A percentile compares a stretch with the other conserved stretches of the same genome.
Conservation (phyloP, 2,888 invertebrate species). For the Calameuta filiformis region DNA sequence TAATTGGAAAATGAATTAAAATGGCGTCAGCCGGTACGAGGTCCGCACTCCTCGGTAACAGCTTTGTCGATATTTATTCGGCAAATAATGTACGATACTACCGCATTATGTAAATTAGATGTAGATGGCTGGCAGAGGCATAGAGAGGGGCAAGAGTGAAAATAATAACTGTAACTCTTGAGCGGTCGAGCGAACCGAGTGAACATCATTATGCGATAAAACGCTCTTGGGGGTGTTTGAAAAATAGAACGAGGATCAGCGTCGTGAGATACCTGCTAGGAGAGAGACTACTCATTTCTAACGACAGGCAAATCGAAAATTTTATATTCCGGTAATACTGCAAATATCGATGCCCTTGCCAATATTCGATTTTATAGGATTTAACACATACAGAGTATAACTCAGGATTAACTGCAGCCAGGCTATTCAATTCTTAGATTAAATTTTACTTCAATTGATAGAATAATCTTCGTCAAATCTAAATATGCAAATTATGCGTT, state of each 20-base stretch:
- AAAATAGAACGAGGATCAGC: conserved; percentile 10
- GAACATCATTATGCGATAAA: conserved; percentile 19
- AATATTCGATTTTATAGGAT: not conserved
- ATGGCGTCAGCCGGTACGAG: conserved; percentile 13
- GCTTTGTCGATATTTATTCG: conserved; percentile 23
- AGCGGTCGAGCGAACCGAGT: conserved; percentile 14
- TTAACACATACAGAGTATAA: not conserved
- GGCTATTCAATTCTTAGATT: too few relatives aligned
- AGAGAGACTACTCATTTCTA: not conserved
- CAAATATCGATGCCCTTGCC: not conserved
- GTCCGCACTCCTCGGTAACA: conserved; percentile 19
- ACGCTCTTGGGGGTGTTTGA: conserved; percentile 12
- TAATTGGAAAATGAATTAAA: conserved; percentile 13
- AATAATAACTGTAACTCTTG: conserved; percentile 22
- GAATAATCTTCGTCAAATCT: not conserved
- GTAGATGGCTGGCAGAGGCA: conserved; percentile 9
- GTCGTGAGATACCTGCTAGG: not conserved
- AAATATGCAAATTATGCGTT: not conserved
- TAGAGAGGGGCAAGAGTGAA: conserved; percentile 1
- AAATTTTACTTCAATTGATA: too few relatives aligned
- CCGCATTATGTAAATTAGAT: conserved; percentile 21
- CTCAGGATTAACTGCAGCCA: too few relatives aligned
- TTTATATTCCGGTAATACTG: not conserved
- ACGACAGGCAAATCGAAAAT: not conserved
- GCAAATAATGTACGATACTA: conserved; percentile 21